A percentile compares a stretch with the other conserved stretches of the same genome.
Evolutionary conservation across 2,113 vertebrate genomes (phyloP).

Genomic region (Pungitius pungitius): DNA sequence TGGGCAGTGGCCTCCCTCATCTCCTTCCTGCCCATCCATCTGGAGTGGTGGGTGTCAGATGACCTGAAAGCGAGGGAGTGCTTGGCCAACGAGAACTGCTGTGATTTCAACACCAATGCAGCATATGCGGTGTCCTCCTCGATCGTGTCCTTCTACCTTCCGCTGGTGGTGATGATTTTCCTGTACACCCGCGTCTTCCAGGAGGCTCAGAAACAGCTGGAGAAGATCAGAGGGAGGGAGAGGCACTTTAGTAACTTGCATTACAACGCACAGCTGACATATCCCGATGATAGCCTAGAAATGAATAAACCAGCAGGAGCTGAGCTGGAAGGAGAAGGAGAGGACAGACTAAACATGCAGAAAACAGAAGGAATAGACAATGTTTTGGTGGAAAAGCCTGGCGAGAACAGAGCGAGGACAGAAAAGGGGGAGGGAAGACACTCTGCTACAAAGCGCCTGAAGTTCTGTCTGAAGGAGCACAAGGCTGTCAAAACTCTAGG

Average conservation of each 20-base stretch:
- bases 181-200: constrained; percentile 93
- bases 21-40: constrained; percentile 95
- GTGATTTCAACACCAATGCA: constrained; percentile 91
- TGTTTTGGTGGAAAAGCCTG: constrained; percentile 38
- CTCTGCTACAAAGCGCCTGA: constrained; percentile 70
- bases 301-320: constrained; percentile 58
- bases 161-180: constrained; percentile 93
- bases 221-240: constrained; percentile 90
- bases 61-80: constrained; percentile 70
- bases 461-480: constrained; percentile 92
- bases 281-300: constrained; percentile 73
- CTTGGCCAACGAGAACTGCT: constrained; percentile 81
- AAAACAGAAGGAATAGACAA: constrained; percentile 7
- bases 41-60: constrained; percentile 86
- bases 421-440: constrained; percentile 55
- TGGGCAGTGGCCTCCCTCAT: constrained; percentile 93
- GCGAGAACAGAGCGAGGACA: constrained; percentile 32
- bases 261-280: constrained; percentile 59
- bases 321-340: constrained; percentile 48
- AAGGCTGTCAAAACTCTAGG: constrained; percentile 97
- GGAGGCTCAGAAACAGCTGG: constrained; percentile 91
- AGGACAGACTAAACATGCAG: constrained; percentile 49
- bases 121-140: constrained; percentile 92
- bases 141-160: constrained; percentile 96
- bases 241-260: constrained; percentile 85